Evolutionary conservation across 2,888 invertebrate genomes (phyloP), one percentile per base, ranked within the genome.

Genomic region (Drosophila falleni): DNA sequence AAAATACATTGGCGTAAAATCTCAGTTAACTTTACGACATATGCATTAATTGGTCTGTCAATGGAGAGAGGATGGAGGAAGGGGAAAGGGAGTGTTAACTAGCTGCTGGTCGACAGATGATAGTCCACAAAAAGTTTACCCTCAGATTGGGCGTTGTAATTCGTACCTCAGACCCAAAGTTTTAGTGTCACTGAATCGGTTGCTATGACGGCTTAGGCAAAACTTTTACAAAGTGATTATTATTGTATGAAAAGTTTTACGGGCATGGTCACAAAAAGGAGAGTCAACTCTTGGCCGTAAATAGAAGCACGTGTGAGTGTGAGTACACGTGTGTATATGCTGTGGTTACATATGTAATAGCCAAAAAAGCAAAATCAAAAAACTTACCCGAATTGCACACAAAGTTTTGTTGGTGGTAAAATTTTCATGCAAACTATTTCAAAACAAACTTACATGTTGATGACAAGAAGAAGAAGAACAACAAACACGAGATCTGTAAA

Each of bases 171-270:
- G 71, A 62, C 23, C 41, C 37, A 74, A 81, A 80, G 74, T 79
- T 81, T 80, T 37, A 63, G 80, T 81, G 87, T 89, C 89, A 78
- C 86, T 71, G 81, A 69, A 87, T 87, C 70, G 84, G 79, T 87
- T 74, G 84, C 89, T 81, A 81, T 81, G 84, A 80, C 75, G 84
- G 89, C 79, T 89, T 85, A 83, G 60, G 64, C 64, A 73, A 72
- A 84, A 84, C 84, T 89, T 85, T 87, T 37, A 81, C 87, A 87
- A 85, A 85, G 84, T 85, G 84, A 85, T 85, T 85, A 85, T 85
- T 85, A 89, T 85, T 85, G 84, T 89, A 89, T 76, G 84, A 69
- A 89, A 85, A 85, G 73, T 85, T 85, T 3, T 74, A 68, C 73
- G 63, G 76, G 69, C 56, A 19, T 67, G 83, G 63, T 60, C 71